Conservation (phyloP, 2,888 invertebrate genomes). For the Apotomis betuletana region DNA sequence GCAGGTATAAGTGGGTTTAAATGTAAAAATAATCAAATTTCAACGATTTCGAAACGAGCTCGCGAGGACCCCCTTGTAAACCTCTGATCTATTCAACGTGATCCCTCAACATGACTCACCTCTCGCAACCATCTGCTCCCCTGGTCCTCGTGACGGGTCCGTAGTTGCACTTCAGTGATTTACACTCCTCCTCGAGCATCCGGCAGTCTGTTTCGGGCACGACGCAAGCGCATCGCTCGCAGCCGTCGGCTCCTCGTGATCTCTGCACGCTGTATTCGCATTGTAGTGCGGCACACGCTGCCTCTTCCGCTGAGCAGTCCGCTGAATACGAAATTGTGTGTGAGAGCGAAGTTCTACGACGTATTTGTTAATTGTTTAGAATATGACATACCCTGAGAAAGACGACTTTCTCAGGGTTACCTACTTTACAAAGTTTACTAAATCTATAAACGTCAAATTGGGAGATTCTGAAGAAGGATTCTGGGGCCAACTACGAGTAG, state of each 20-base stretch:
- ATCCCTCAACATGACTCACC: slow-evolving; percentile 48
- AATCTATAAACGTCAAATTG: too few species aligned
- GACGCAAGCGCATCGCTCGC: slow-evolving; percentile 85
- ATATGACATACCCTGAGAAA: too few species aligned
- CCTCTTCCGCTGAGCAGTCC: slow-evolving; percentile 81
- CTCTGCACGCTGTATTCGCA: slow-evolving; percentile 89
- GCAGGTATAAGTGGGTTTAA: too few species aligned
- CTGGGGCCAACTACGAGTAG: too few species aligned
- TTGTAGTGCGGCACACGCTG: slow-evolving; percentile 85
- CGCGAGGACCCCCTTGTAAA: too few species aligned
- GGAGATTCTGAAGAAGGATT: too few species aligned
- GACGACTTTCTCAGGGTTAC: too few species aligned
- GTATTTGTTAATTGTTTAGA: too few species aligned
- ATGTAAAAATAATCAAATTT: too few species aligned
- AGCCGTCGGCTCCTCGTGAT: slow-evolving; percentile 66
- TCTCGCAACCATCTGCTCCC: slow-evolving; percentile 62
- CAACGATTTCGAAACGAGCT: too few species aligned
- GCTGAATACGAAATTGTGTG: slow-evolving; percentile 1
- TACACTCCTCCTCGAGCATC: slow-evolving; percentile 85
- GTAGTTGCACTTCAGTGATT: slow-evolving; percentile 87
- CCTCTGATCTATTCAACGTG: too few species aligned
- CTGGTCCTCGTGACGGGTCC: slow-evolving; percentile 82
- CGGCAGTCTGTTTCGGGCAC: slow-evolving; percentile 78
- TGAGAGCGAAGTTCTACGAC: background rate
- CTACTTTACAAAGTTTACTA: too few species aligned